A percentile compares a stretch with the other conserved stretches of the same genome.
Evolutionary conservation across 2,797 vertebrate genomes (phyloP).

Genomic region (Takifugu rubripes): DNA sequence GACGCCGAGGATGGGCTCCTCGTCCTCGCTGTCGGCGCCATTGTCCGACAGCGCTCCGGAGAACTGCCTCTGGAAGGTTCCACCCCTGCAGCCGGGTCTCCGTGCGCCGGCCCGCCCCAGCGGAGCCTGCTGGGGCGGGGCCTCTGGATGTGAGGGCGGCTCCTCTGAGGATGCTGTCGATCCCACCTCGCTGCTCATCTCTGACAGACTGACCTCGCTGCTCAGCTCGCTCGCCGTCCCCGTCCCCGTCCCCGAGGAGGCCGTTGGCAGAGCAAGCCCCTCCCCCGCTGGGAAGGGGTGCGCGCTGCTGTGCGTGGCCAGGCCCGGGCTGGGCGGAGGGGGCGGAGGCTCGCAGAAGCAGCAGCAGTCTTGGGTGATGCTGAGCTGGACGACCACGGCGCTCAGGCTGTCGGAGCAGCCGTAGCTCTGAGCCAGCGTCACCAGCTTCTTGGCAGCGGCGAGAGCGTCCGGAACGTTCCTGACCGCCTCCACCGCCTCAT

Average conservation of each 20-base stretch:
- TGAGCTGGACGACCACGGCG: conserved; percentile 91
- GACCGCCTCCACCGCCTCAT: conserved; percentile 88
- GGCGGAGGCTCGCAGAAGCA: conserved; percentile 87
- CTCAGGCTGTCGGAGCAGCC: conserved; percentile 93
- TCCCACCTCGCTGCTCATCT: conserved; percentile 98
- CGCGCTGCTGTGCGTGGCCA: conserved; percentile 28
- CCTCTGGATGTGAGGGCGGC: conserved; percentile 66
- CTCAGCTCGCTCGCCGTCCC: conserved; percentile 89
- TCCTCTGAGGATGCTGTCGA: conserved; percentile 94
- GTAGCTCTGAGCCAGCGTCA: conserved; percentile 92
- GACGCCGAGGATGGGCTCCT: conserved; percentile 93
- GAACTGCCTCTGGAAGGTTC: conserved; percentile 88
- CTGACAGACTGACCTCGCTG: conserved; percentile 94
- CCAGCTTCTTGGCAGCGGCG: conserved; percentile 93
- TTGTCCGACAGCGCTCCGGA: conserved; percentile 93
- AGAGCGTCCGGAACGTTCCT: conserved; percentile 88
- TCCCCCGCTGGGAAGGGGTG: conserved; percentile 31
- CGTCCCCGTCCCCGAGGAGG: conserved; percentile 77
- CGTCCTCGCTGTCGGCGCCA: conserved; percentile 93
- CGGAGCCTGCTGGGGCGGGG: conserved; percentile 26
- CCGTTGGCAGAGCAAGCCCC: conserved; percentile 68
- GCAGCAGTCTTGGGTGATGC: conserved; percentile 91
- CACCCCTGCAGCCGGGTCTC: conserved; percentile 29
- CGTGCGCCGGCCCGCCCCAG: conserved; percentile 23
- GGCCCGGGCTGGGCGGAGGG: conserved; percentile 85